Evolutionary conservation across 2,113 vertebrate genomes (phyloP), one percentile per base, ranked within the genome.

Genomic region (Callionymus lyra): DNA sequence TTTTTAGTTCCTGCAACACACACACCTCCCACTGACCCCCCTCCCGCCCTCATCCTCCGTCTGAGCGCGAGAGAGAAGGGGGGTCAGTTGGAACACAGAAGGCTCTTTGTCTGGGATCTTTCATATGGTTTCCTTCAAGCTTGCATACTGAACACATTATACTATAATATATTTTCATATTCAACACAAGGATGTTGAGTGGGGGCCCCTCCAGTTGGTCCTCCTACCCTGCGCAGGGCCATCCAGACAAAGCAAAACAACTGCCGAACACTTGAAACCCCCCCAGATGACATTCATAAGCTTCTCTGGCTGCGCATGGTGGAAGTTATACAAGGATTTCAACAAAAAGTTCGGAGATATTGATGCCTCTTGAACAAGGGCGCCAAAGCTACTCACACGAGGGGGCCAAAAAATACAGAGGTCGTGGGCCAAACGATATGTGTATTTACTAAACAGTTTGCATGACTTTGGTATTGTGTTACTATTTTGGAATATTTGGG

Each of bases 121-220:
- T 82, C 84, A 85, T 85, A 85, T 87, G 85, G 83, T 86, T 85
- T 84, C 63, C 81, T 84, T 86, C 83, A 85, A 77, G 72, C 78
- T 70, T 82, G 71, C 86, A 87, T 84, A 84, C 82, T 87, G 86
- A 86, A 85, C 72, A 72, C 81, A 86, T 87, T 86, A 87, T 78
- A 61, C 72, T 58, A 80, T 83, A 75, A 84, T 85, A 81, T 83
- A 86, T 84, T 84, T 80, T 80, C 70, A 80, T 74, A 76, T 80
- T 79, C 65, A 70, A 63, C 68, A 70, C 62, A 52, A 56, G 47
- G 70, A 70, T 62, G 69, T 54, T 42, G 66, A 47, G 60, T 48
- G 53, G 44, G 57, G 60, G 61, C 59, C 63, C 56, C 45, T 35
- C 39, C 57, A 42, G 42, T 44, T 17, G 39, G 15, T 19, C 18